These are phyloP conservation scores for Nysson spinosus DNA, from an alignment of 2,888 invertebrate species.

Conservation along the genomic window DNA sequence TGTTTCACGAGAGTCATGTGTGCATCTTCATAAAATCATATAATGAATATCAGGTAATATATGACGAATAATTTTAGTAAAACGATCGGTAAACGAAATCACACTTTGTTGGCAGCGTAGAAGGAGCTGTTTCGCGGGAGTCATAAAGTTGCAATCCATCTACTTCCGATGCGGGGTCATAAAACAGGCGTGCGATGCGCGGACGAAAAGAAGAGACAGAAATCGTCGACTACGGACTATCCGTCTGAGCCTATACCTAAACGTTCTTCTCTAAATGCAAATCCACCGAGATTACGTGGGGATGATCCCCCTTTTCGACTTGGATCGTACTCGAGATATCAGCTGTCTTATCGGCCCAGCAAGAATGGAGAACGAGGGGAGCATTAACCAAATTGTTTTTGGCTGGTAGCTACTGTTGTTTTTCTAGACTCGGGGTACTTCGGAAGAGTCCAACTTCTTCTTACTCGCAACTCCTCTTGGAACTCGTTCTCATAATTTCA, in stretches of 20 bases:
- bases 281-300: slow-evolving; percentile 58
- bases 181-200: not conserved
- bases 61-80: too few relatives aligned
- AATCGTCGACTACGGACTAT: slow-evolving; percentile 19
- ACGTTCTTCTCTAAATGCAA: slow-evolving; percentile 67
- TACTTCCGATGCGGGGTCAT: not conserved
- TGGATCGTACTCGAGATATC: slow-evolving; percentile 44
- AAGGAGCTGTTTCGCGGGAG: too few relatives aligned
- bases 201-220: slow-evolving; percentile 10
- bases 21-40: too few relatives aligned
- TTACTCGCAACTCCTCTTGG: slow-evolving; percentile 11
- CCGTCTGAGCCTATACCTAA: slow-evolving; percentile 40
- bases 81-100: too few relatives aligned
- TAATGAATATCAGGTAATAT: too few relatives aligned
- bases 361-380: slow-evolving; percentile 38
- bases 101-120: too few relatives aligned
- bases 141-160: slow-evolving; percentile 16
- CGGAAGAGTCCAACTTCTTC: slow-evolving; percentile 28
- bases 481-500: slow-evolving; percentile 46
- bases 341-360: slow-evolving; percentile 58
- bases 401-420: slow-evolving; percentile 22
- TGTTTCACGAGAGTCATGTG: too few relatives aligned
- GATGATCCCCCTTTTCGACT: slow-evolving; percentile 45
- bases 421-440: slow-evolving; percentile 10
- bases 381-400: slow-evolving; percentile 65